phyloP scores from a whole-genome alignment of 2,888 invertebrate genomes.

The Eupithecia subfuscata region DNA sequence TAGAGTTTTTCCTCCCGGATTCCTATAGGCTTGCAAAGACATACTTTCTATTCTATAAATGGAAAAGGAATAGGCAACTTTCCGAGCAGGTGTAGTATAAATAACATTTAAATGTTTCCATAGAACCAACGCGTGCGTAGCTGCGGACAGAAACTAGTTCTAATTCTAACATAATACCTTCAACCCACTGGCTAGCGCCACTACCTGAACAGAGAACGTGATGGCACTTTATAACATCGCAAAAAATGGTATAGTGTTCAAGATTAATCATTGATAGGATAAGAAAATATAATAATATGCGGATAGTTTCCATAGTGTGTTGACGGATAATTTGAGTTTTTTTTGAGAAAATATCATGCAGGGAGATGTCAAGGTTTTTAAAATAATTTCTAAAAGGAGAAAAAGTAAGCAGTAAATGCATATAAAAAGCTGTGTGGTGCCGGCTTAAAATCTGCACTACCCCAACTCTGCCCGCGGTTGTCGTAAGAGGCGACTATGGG shows the following conservation, averaged over 20 bases:
- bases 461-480: too few species aligned
- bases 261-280: slow-evolving; percentile 12
- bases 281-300: slow-evolving; percentile 16
- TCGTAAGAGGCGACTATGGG: too few species aligned
- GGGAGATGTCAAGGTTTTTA: neutral
- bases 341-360: neutral
- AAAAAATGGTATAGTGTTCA: slow-evolving; percentile 14
- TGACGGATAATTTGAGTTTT: neutral
- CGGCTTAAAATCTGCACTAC: too few species aligned
- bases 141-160: too few species aligned
- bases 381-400: neutral
- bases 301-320: neutral
- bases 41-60: too few species aligned
- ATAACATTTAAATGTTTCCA: too few species aligned
- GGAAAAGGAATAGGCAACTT: too few species aligned
- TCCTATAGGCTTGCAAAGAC: too few species aligned
- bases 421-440: too few species aligned
- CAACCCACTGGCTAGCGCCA: neutral
- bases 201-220: neutral
- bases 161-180: neutral
- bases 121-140: too few species aligned
- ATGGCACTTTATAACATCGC: neutral
- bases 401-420: neutral
- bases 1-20: too few species aligned
- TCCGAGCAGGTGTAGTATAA: too few species aligned